A percentile compares a stretch with the other conserved stretches of the same genome.
These are phyloP conservation scores for Aix galericulata DNA, from an alignment of 2,113 vertebrate species.

Conservation along the genomic window DNA sequence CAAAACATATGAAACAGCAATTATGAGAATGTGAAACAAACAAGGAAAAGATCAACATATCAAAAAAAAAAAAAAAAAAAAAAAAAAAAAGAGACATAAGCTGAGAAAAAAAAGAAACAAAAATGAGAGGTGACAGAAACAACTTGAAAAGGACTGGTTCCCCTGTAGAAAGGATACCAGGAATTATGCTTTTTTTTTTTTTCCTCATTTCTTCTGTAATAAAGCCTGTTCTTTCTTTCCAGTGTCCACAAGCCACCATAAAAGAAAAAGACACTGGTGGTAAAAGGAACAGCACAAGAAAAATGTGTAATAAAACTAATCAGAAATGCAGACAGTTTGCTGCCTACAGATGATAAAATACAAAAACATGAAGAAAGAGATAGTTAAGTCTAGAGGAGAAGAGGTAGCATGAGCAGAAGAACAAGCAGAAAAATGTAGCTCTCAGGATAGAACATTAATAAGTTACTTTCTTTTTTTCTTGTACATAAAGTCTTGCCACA, in stretches of 20 bases:
- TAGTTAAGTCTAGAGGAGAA: background rate
- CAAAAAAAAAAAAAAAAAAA: background rate
- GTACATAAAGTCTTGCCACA: background rate
- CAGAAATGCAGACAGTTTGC: background rate
- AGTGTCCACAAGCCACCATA: background rate
- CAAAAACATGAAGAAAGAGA: background rate
- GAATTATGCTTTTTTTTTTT: background rate
- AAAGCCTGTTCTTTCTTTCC: background rate
- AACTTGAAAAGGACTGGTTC: fast-evolving
- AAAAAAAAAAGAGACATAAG: background rate
- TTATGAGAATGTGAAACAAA: background rate
- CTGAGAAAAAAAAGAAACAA: no score
- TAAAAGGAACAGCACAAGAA: background rate
- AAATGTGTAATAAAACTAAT: background rate
- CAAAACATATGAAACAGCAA: background rate
- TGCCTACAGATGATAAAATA: background rate
- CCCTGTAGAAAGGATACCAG: background rate
- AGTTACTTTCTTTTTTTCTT: background rate
- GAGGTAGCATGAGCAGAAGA: background rate
- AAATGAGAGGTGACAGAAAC: background rate
- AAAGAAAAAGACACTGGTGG: background rate
- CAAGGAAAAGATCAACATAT: background rate
- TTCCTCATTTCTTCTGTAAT: background rate
- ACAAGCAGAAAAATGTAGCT: background rate
- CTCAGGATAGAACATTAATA: background rate